These are phyloP conservation scores for Callopanchax toddi DNA, from an alignment of 2,113 vertebrate species.

Conservation along the genomic window DNA sequence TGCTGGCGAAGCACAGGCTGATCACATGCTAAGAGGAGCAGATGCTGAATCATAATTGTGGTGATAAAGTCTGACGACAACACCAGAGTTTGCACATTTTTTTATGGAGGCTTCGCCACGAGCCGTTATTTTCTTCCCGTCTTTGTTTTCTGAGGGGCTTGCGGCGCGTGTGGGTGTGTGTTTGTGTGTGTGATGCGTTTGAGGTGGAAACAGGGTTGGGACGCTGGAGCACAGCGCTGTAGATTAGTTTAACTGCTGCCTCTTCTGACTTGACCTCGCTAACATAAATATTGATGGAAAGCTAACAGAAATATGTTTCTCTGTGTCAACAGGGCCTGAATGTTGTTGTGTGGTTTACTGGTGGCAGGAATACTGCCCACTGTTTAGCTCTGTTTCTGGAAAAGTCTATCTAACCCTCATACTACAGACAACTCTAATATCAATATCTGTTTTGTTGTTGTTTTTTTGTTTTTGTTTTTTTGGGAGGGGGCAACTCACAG, in stretches of 20 bases:
- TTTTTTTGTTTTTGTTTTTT: too few relatives aligned
- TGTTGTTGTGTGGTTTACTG: not conserved
- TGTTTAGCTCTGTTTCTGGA: too few relatives aligned
- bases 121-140: constrained; percentile 36
- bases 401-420: too few relatives aligned
- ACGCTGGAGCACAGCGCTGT: constrained; percentile 46
- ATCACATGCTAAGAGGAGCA: constrained; percentile 64
- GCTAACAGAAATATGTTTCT: constrained; percentile 75
- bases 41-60: constrained; percentile 71
- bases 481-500: too few relatives aligned
- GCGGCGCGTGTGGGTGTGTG: not conserved
- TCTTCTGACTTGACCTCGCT: constrained; percentile 36
- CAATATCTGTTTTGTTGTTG: too few relatives aligned
- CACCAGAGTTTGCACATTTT: constrained; percentile 27
- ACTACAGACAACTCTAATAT: too few relatives aligned
- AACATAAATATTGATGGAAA: constrained; percentile 76
- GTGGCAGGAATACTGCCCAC: too few relatives aligned
- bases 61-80: constrained; percentile 47
- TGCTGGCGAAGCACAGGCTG: constrained; percentile 16
- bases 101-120: too few relatives aligned
- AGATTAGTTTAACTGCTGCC: too few relatives aligned
- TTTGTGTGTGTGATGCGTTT: constrained; percentile 31
- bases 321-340: constrained; percentile 64
- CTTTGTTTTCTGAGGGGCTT: constrained; percentile 29
- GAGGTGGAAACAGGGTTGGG: constrained; percentile 39